phyloP scores from a whole-genome alignment of 2,797 vertebrate genomes.

The Gastrophryne carolinensis region DNA sequence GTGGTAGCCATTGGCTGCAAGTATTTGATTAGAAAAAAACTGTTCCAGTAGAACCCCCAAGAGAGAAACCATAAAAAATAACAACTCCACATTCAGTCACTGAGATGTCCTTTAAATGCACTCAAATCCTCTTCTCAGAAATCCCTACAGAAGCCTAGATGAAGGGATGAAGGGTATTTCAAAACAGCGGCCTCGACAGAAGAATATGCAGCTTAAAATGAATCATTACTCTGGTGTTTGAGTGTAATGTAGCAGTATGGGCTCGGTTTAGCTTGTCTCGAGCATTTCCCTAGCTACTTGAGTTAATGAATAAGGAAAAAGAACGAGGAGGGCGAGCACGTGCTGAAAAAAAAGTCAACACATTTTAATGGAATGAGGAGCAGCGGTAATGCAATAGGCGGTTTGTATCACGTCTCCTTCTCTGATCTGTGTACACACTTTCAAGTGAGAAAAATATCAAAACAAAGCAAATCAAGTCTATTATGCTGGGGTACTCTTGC shows the following conservation, averaged over 20 bases:
- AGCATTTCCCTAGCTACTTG: slow-evolving; percentile 41
- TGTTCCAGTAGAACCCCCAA: not conserved
- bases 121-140: not conserved
- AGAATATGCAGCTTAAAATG: slow-evolving; percentile 15
- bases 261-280: slow-evolving; percentile 14
- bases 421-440: slow-evolving; percentile 65
- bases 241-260: slow-evolving; percentile 28
- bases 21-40: not conserved
- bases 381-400: slow-evolving; percentile 64
- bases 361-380: slow-evolving; percentile 46
- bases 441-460: slow-evolving; percentile 63
- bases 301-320: slow-evolving; percentile 54
- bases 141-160: slow-evolving; percentile 8
- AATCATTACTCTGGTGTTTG: slow-evolving; percentile 34
- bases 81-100: not conserved
- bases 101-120: not conserved
- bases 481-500: slow-evolving; percentile 54
- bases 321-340: slow-evolving; percentile 55
- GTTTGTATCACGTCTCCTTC: slow-evolving; percentile 52
- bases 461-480: slow-evolving; percentile 64
- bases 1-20: too few relatives aligned
- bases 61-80: not conserved
- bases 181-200: slow-evolving; percentile 7
- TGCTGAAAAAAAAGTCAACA: slow-evolving; percentile 58
- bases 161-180: slow-evolving; percentile 1